Conservation (phyloP, 92 coral and sea anemone species). For the Heteractis magnifica region DNA sequence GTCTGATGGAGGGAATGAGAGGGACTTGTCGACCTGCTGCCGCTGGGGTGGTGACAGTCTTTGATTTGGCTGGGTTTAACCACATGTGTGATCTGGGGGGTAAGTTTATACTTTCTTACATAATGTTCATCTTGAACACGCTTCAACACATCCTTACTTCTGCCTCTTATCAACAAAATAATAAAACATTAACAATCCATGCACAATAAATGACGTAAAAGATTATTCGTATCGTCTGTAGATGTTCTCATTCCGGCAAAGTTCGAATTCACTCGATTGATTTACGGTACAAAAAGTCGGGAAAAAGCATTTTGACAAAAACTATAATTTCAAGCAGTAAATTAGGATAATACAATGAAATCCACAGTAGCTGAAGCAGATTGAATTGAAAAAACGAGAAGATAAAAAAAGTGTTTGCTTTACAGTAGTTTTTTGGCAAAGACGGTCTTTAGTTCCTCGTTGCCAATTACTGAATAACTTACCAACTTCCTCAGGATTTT, state of each 20-base stretch:
- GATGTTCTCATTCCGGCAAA: neutral
- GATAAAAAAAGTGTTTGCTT: neutral
- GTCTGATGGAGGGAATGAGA: constrained; percentile 43
- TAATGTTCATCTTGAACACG: neutral
- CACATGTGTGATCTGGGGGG: constrained; percentile 75
- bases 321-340: neutral
- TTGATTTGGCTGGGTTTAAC: constrained; percentile 41
- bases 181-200: neutral
- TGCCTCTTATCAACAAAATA: neutral
- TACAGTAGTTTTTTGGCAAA: neutral
- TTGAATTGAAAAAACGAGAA: neutral
- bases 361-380: neutral
- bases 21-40: constrained; percentile 42
- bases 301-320: neutral
- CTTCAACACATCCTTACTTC: neutral
- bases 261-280: neutral
- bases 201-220: neutral
- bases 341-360: neutral
- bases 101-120: constrained; percentile 28
- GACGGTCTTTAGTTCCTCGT: neutral
- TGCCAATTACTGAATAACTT: neutral
- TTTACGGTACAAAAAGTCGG: neutral
- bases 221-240: neutral
- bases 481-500: neutral
- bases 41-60: constrained; percentile 48